These are phyloP conservation scores for Dendrocopos noguchii DNA, from an alignment of 2,113 vertebrate species.

Conservation along the genomic window DNA sequence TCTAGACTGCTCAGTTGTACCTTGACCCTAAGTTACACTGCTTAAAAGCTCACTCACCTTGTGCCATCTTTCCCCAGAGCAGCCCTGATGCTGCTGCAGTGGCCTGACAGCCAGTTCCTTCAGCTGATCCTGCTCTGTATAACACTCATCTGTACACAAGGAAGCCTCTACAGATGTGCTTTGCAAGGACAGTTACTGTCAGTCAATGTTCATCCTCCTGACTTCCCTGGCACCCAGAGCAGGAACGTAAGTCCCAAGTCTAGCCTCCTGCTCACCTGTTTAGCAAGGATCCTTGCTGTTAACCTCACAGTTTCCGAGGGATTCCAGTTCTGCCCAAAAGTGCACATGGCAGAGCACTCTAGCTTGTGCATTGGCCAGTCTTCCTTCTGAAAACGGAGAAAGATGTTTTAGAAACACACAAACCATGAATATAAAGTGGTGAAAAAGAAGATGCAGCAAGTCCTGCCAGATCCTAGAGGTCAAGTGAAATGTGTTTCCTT, in stretches of 20 bases:
- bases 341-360: constrained; percentile 90
- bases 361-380: constrained; percentile 98
- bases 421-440: background rate
- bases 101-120: background rate
- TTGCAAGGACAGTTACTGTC: background rate
- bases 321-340: constrained; percentile 90
- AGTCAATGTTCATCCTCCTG: background rate
- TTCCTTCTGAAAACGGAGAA: constrained; percentile 80
- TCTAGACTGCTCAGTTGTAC: background rate
- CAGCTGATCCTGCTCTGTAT: background rate
- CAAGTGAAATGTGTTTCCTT: constrained; percentile 75
- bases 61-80: background rate
- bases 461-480: constrained; percentile 48
- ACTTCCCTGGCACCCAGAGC: background rate
- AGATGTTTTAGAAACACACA: background rate
- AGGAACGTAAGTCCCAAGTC: background rate
- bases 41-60: background rate
- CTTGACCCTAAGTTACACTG: background rate
- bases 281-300: constrained; percentile 90
- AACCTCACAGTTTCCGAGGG: constrained; percentile 92
- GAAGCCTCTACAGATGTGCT: background rate
- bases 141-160: background rate
- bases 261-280: constrained; percentile 82
- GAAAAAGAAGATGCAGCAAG: constrained; percentile 41
- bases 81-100: background rate